Evolutionary conservation across 1,140 invertebrate species (phyloP), one percentile per base, ranked within the genome.

Genomic region (Penaeus indicus): DNA sequence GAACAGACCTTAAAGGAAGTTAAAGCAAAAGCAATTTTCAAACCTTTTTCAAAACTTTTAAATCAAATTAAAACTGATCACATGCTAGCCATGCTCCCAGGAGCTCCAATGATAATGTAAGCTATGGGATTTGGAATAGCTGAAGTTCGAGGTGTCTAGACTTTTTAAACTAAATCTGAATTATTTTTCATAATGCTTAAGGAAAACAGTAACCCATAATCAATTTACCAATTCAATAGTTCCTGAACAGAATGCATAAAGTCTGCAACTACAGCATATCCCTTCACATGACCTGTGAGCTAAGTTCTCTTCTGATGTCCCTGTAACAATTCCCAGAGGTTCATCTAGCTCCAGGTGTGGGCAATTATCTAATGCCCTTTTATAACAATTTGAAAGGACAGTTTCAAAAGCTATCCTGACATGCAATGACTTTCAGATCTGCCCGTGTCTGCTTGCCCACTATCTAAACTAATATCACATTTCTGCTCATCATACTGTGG

Each of bases 401-500:
- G n/a, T 32, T 27, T n/a, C 63, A 32, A 61, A 78, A 85, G 84
- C 72, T 84, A 72, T 61, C 84, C 38, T 60, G n/a, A 62, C 84
- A 78, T 77, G 84, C 84, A 85, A 75, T 77, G n/a, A 85, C 72
- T 62, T 78, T 85, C 84, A 85, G 67, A 38, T 62, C 47, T 72
- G 54, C 54, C 69, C 47, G 47, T 60, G 78, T 21, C 69, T 85
- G 84, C 84, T 77, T 69, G 75, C 63, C 27, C 61, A 85, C 84
- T 78, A 85, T 78, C 84, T 85, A 85, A 85, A 85, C 84, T 85
- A 85, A 85, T 85, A 85, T 85, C 84, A 85, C 84, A 85, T 85
- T 75, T 85, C 84, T 85, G 69, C 84, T 77, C 67, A 85, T 85
- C 84, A 69, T 63, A 78, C 84, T 85, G 27, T 63, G 60, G 22